phyloP scores from a whole-genome alignment of 2,113 vertebrate genomes.

The Carassius gibelio region DNA sequence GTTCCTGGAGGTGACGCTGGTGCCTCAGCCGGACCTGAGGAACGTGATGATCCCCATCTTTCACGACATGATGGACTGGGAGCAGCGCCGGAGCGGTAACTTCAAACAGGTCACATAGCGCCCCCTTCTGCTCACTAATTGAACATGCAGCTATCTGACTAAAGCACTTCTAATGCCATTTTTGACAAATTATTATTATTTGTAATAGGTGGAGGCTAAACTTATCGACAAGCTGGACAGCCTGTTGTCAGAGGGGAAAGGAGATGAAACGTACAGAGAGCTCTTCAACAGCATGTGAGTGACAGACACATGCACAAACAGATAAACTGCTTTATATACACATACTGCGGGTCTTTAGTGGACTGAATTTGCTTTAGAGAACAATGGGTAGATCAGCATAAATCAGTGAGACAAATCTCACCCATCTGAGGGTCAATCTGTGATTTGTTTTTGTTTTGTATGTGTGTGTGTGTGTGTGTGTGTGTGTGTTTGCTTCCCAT shows the following conservation, averaged over 20 bases:
- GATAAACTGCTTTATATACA: neutral
- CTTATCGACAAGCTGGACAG: conserved; percentile 98
- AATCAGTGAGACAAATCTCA: neutral
- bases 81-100: conserved; percentile 93
- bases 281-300: conserved; percentile 99
- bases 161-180: neutral
- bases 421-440: neutral
- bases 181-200: neutral
- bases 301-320: neutral
- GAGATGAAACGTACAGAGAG: conserved; percentile 95
- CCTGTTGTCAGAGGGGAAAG: conserved; percentile 98
- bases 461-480: conserved; percentile 38
- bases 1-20: conserved; percentile 96
- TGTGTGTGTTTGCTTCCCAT: neutral
- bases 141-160: no score
- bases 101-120: conserved; percentile 90
- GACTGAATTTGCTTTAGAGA: neutral
- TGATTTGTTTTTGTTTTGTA: neutral
- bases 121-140: conserved; percentile 34
- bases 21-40: conserved; percentile 94
- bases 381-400: neutral
- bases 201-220: conserved; percentile 93
- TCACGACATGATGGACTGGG: conserved; percentile 99
- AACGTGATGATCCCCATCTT: conserved; percentile 99
- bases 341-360: neutral